Conservation (phyloP, 2,888 invertebrate species). For the Rapana venosa region DNA sequence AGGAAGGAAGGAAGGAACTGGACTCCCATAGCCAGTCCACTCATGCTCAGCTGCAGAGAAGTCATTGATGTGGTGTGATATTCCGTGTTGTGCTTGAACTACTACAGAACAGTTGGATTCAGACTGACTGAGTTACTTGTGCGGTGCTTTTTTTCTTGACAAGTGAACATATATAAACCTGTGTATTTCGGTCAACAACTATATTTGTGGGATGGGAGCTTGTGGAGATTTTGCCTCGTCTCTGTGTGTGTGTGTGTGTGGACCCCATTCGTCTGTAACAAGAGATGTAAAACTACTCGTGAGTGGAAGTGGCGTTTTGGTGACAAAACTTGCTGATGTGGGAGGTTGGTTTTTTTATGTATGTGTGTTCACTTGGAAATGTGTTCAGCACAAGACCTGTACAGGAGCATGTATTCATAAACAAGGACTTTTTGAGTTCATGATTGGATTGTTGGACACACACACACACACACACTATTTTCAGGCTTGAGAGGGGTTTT, state of each 20-base stretch:
- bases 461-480: not conserved
- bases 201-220: not conserved
- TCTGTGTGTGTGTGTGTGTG: not conserved
- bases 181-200: too few relatives aligned
- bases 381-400: not conserved
- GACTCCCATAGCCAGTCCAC: not conserved
- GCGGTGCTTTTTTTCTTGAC: not conserved
- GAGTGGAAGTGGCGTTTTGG: too few relatives aligned
- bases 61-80: not conserved
- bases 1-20: not conserved
- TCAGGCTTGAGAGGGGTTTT: not conserved
- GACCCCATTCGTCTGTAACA: not conserved
- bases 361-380: not conserved
- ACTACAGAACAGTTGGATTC: not conserved
- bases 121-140: not conserved
- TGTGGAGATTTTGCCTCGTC: not conserved
- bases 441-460: too few relatives aligned
- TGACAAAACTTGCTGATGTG: too few relatives aligned
- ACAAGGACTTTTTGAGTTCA: too few relatives aligned
- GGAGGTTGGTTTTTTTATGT: not conserved
- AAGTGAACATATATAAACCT: not conserved
- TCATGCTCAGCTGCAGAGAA: not conserved
- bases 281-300: not conserved
- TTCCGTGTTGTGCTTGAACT: constrained; percentile 24
- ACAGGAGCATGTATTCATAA: too few relatives aligned